Base-by-base conservation (phyloP, 1,140 invertebrate genomes). In the Ips typographus region DNA sequence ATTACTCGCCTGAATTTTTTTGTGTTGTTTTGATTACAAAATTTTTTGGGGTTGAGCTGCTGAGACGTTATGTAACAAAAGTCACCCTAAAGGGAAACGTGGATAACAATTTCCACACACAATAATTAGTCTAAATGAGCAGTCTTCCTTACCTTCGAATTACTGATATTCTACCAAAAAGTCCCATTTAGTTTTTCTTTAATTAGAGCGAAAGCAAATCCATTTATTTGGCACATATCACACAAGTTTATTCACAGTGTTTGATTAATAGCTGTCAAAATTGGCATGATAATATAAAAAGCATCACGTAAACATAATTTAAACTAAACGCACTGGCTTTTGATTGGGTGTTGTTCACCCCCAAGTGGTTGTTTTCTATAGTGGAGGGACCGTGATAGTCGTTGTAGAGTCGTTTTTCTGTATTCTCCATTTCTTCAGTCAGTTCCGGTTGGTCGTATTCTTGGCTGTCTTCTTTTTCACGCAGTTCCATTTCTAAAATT, bases 151-250 rank as follows among this genome's bases (percentile, higher is more conserved):
- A 49, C 47, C n/a, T 52, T 42, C 4, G 60, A 41, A 60, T 57
- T 40, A 55, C 41, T 66, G 47, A 60, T 59, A 68, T 68, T 56
- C 41, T 56, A 43, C 65, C 57, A 68, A 68, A 44, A 68, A 51
- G 40, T 53, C 40, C 41, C 8, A 40, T 49, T 61, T 1, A 37
- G 6, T 51, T 52, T 51, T 40, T 7, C 44, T 69, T 62, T 58
- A 42, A 5, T 62, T 55, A 68, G 51, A 76, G 78, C 78, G 73
- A 80, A 22, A 80, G 79, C 79, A 79, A 22, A 22, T 22, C 22
- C 76, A 74, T 74, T 69, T 77, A 73, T 79, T 80, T 80, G 79
- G 79, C 79, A 80, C 79, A 79, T 80, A 77, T 77, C 77, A 79
- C 77, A 75, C 72, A 70, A 60, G 65, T 72, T 59, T 61, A 71